A percentile compares a stretch with the other conserved stretches of the same genome.
Evolutionary conservation across 2,888 invertebrate species (phyloP).

Genomic region (Aproaerema taeniolella): DNA sequence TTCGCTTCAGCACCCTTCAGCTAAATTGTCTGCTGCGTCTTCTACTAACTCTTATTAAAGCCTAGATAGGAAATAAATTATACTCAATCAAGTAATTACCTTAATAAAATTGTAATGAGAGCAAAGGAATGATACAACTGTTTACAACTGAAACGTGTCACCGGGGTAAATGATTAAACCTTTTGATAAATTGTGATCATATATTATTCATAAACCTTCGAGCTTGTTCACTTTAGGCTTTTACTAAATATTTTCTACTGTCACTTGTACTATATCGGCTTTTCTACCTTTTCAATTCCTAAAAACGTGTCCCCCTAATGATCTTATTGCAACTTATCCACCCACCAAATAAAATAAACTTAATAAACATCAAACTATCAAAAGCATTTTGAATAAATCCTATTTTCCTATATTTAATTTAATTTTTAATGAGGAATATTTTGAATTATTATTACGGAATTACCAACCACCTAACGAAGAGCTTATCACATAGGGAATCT

Average conservation of each 20-base stretch:
- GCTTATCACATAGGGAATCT: conserved; percentile 67
- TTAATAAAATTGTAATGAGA: too few species aligned
- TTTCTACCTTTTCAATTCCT: conserved; percentile 38
- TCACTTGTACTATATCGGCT: conserved; percentile 52
- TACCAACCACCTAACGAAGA: conserved; percentile 37
- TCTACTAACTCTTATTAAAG: conserved; percentile 45
- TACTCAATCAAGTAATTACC: conserved; percentile 22
- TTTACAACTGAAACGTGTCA: too few species aligned
- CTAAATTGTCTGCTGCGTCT: conserved; percentile 49
- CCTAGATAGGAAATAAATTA: conserved; percentile 51
- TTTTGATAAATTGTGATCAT: conserved; percentile 35
- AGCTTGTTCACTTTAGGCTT: conserved; percentile 70
- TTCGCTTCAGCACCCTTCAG: conserved; percentile 59
- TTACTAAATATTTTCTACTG: conserved; percentile 62
- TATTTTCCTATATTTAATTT: too few species aligned
- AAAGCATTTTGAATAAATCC: too few species aligned
- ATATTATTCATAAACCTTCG: conserved; percentile 51
- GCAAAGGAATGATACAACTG: too few species aligned
- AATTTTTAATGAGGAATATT: too few species aligned
- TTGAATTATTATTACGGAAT: too few species aligned
- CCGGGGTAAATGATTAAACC: too few species aligned
- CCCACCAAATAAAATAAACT: too few species aligned
- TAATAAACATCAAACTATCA: too few species aligned
- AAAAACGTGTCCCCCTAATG: conserved; percentile 11
- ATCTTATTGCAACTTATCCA: conserved; percentile 10